Evolutionary conservation across 2,888 invertebrate species (phyloP), one percentile per base, ranked within the genome.

Genomic region (Aromia moschata): DNA sequence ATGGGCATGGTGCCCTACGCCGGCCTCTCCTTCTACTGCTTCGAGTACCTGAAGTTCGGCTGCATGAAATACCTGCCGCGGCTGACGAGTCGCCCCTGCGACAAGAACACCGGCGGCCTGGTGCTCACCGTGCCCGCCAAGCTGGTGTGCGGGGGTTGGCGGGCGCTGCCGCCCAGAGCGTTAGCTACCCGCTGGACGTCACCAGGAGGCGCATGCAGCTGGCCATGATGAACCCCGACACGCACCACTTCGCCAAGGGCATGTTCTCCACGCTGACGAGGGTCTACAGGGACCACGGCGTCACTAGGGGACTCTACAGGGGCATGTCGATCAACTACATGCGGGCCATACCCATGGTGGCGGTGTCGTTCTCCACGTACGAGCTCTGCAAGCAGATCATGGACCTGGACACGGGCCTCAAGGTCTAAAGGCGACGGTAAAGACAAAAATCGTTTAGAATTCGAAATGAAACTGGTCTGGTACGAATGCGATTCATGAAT

Each of bases 281-380:
- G 57, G 92, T 93, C 71, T 94, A 94, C 81, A 82, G 82, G 25
- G 92, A 94, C 76, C 89, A 95, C 80, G 96, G 96, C 1, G 77
- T 95, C 38, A 79, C 86, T 0, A 86, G 85, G 70, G 96, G 95
- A 12, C 82, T 95, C 46, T 96, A 94, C 80, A 84, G 95, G 36
- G 96, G 96, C 16, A 93, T 96, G 92, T 93, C 92, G 65, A 89
- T 95, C 72, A 95, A 96, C 84, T 95, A 94, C 82, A 83, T 95
- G 73, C 81, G 95, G 58, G 94, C 93, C n/a, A 88, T 94, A 64
- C 95, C 96, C n/a, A 95, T 94, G 93, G 92, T 93, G 1, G 93
- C 94, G 10, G 92, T 94, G 9, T 94, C 93, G 44, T 95, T 95
- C 83, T 88, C 93, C 30, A 91, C 91, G 0, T 95, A 94, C 77